phyloP scores from a whole-genome alignment of 2,888 invertebrate species.

The Amblyjoppa fuscipennis region DNA sequence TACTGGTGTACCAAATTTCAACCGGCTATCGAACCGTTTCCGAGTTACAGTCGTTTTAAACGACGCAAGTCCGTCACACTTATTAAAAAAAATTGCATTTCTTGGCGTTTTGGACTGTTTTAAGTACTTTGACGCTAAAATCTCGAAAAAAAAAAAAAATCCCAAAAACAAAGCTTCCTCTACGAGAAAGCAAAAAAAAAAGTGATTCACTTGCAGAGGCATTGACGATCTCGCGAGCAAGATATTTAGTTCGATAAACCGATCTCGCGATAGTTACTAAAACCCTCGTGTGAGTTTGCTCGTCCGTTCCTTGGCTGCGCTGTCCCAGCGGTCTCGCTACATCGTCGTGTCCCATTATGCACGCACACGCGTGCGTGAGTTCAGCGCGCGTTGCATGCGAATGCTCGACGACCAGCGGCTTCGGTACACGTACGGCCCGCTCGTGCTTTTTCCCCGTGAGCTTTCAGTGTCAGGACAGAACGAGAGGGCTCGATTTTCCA shows the following conservation, averaged over 20 bases:
- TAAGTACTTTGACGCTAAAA: too few species aligned
- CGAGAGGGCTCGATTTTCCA: conserved; percentile 83
- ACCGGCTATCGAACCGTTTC: too few species aligned
- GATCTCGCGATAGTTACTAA: conserved; percentile 73
- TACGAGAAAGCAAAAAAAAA: not conserved
- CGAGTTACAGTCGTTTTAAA: too few species aligned
- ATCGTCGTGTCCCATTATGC: conserved; percentile 61
- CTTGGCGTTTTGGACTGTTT: too few species aligned
- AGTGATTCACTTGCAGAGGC: not conserved
- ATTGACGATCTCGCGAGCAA: not conserved
- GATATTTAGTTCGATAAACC: conserved; percentile 75
- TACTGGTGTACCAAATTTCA: too few species aligned
- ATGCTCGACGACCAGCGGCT: not conserved
- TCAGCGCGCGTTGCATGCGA: conserved; percentile 68
- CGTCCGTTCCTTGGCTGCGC: conserved; percentile 47
- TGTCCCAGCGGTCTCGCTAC: conserved; percentile 18
- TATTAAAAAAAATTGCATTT: too few species aligned
- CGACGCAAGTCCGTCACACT: too few species aligned
- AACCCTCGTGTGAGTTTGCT: conserved; percentile 23
- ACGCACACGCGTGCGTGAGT: conserved; percentile 77
- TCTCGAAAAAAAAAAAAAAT: too few species aligned
- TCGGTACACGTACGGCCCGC: conserved; percentile 37
- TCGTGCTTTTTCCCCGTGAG: conserved; percentile 38
- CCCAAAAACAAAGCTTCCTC: too few species aligned
- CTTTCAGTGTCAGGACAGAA: conserved; percentile 51